Conservation (phyloP, 2,797 vertebrate genomes). For the Carapus acus region DNA sequence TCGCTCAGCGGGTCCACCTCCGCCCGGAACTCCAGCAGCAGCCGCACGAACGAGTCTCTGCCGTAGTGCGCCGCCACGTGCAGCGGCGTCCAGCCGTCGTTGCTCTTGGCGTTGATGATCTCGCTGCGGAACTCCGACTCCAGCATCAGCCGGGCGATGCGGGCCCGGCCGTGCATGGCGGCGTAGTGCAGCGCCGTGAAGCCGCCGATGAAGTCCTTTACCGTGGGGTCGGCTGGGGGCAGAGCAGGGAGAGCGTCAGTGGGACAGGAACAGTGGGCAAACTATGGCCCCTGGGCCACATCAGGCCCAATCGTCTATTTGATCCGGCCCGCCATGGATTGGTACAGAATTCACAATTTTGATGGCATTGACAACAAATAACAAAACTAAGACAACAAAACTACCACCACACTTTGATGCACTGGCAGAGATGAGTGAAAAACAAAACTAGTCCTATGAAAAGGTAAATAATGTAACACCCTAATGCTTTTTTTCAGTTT, state of each 20-base stretch:
- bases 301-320: no score
- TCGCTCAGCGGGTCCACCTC: constrained; percentile 97
- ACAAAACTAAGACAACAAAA: no score
- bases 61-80: constrained; percentile 98
- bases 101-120: constrained; percentile 97
- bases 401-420: no score
- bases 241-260: constrained; percentile 1
- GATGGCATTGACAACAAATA: no score
- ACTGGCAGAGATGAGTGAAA: no score
- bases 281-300: no score
- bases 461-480: no score
- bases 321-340: no score
- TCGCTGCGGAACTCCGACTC: constrained; percentile 90
- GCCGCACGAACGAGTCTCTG: constrained; percentile 91
- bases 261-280: no score
- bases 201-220: constrained; percentile 96
- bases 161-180: constrained; percentile 95
- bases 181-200: constrained; percentile 98
- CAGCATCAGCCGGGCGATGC: constrained; percentile 94
- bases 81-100: constrained; percentile 96
- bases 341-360: no score
- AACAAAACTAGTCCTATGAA: no score
- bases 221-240: constrained; percentile 88
- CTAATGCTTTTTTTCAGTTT: no score
- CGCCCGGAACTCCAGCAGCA: constrained; percentile 95